phyloP scores from a whole-genome alignment of 2,113 vertebrate genomes.

The Oplegnathus fasciatus region DNA sequence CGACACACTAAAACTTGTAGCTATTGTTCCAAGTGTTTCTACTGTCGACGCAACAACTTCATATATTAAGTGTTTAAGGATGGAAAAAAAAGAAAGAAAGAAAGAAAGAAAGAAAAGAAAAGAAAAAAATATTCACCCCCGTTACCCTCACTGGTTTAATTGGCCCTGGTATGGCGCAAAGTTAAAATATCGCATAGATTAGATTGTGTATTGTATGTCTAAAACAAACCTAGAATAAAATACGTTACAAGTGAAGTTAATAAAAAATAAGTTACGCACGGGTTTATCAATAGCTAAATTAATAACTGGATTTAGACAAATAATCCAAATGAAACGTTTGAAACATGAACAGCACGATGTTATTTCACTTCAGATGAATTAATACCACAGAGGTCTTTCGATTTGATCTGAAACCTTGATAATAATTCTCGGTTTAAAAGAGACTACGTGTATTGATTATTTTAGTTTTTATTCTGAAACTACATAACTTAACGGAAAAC shows the following conservation, averaged over 20 bases:
- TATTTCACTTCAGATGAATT: not conserved
- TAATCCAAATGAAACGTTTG: not conserved
- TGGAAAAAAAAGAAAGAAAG: not conserved
- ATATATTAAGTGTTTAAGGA: not conserved
- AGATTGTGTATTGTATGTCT: not conserved
- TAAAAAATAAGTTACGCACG: not conserved
- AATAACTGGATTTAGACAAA: not conserved
- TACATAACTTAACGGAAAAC: not conserved
- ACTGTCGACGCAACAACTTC: not conserved
- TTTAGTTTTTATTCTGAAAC: not conserved
- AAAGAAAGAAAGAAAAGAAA: not conserved
- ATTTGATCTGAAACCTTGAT: not conserved
- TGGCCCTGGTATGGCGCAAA: not conserved
- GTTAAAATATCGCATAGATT: not conserved
- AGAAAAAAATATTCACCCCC: not conserved
- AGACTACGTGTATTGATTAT: not conserved
- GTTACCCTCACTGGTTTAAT: not conserved
- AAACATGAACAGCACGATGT: not conserved
- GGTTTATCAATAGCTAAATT: not conserved
- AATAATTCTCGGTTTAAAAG: not conserved
- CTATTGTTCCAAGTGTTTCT: too few species aligned
- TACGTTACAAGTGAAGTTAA: not conserved
- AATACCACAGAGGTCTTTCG: not conserved
- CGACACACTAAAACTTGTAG: too few species aligned
- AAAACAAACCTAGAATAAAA: not conserved